A percentile compares a stretch with the other conserved stretches of the same genome.
phyloP scores from a whole-genome alignment of 2,797 vertebrate species.

The Choloepus didactylus region DNA sequence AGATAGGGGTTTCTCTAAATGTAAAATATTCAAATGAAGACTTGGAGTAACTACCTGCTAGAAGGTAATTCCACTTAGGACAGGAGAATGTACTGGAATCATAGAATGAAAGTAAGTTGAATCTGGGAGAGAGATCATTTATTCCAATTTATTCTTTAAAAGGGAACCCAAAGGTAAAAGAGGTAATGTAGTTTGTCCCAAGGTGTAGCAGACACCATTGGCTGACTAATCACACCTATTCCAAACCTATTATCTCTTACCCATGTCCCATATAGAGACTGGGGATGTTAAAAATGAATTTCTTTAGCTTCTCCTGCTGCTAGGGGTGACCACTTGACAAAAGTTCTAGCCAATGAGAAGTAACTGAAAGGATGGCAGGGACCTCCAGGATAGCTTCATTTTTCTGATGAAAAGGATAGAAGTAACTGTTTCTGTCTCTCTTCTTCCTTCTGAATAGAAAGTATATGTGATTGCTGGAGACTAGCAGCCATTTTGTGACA shows the following conservation, averaged over 20 bases:
- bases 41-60: not conserved
- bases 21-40: not conserved
- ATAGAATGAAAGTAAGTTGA: not conserved
- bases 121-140: conserved; percentile 26
- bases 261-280: not conserved
- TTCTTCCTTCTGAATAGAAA: not conserved
- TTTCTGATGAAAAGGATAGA: not conserved
- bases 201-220: not conserved
- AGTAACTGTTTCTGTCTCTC: not conserved
- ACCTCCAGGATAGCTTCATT: not conserved
- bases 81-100: not conserved
- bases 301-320: not conserved
- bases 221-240: not conserved
- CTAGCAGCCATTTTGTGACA: not conserved
- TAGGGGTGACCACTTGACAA: not conserved
- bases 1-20: not conserved
- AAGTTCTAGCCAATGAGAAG: conserved; percentile 2
- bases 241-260: not conserved
- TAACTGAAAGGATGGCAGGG: not conserved
- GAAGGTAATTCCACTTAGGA: not conserved
- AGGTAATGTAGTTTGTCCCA: not conserved
- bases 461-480: not conserved
- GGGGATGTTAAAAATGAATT: not conserved
- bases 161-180: not conserved
- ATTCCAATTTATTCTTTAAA: not conserved